phyloP scores from a whole-genome alignment of 2,888 invertebrate species.

The Caprella mutica region DNA sequence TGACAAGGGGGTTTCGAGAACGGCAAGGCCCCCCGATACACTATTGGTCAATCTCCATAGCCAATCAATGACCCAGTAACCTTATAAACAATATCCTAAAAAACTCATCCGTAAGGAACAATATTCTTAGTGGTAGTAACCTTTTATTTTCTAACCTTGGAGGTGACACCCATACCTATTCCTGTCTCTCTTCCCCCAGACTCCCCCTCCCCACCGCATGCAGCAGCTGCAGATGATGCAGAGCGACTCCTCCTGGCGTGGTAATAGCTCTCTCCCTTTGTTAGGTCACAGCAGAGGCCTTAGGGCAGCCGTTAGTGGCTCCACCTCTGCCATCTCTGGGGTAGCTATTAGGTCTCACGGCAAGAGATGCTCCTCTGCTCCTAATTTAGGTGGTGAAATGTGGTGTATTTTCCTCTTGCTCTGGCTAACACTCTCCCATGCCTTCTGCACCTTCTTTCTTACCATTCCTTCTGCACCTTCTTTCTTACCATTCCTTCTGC shows the following conservation, averaged over 20 bases:
- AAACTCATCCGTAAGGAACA: too few species aligned
- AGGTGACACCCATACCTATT: too few species aligned
- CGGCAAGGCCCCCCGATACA: too few species aligned
- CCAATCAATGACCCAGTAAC: too few species aligned
- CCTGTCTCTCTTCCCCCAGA: constrained; percentile 47
- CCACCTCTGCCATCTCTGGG: constrained; percentile 39
- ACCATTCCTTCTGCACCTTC: neutral
- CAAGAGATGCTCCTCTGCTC: constrained; percentile 70
- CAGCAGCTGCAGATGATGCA: constrained; percentile 31
- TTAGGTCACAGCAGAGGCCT: constrained; percentile 42
- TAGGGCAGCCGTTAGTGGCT: constrained; percentile 66
- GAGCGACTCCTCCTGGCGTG: constrained; percentile 14
- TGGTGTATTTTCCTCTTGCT: constrained; percentile 1
- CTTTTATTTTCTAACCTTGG: too few species aligned
- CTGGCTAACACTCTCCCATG: neutral
- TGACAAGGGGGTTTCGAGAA: too few species aligned
- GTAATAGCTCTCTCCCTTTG: constrained; percentile 35
- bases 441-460: neutral
- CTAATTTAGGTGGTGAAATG: constrained; percentile 65
- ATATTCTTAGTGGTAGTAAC: too few species aligned
- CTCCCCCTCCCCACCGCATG: constrained; percentile 60
- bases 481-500: neutral
- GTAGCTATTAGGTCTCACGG: constrained; percentile 40
- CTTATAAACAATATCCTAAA: too few species aligned
- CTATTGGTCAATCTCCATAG: too few species aligned